These are phyloP conservation scores for Lepilemur septentrionalis DNA, from an alignment of 2,797 vertebrate species.

Conservation along the genomic window DNA sequence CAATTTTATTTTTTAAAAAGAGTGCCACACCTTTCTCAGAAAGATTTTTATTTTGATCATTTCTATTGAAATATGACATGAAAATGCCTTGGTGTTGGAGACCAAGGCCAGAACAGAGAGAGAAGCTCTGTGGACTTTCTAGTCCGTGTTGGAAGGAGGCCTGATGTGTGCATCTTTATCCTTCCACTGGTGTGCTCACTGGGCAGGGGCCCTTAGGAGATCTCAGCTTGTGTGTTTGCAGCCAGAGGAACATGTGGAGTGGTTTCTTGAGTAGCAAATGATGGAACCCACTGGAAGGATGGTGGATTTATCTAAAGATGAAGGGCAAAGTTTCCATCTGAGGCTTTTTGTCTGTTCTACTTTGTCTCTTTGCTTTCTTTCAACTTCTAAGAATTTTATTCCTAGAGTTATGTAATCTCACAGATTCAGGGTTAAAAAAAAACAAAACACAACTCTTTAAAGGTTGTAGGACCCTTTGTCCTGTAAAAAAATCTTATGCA, in stretches of 20 bases:
- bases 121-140: neutral
- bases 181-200: neutral
- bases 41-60: neutral
- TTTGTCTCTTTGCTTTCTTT: neutral
- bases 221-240: neutral
- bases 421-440: neutral
- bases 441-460: neutral
- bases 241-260: neutral
- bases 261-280: neutral
- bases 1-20: neutral
- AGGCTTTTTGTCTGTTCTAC: neutral
- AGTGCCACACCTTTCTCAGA: neutral
- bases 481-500: neutral
- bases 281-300: neutral
- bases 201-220: neutral
- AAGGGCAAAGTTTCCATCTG: neutral
- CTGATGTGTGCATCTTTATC: fast-evolving
- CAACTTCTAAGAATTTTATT: neutral
- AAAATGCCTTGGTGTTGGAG: neutral
- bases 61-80: neutral
- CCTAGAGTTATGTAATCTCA: neutral
- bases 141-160: neutral
- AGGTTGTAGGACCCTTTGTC: neutral
- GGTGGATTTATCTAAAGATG: fast-evolving
- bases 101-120: neutral